Percentiles rank a stretch among this genome's conserved stretches.
Conservation (phyloP, 2,888 invertebrate species). For the Achlya flavicornis region DNA sequence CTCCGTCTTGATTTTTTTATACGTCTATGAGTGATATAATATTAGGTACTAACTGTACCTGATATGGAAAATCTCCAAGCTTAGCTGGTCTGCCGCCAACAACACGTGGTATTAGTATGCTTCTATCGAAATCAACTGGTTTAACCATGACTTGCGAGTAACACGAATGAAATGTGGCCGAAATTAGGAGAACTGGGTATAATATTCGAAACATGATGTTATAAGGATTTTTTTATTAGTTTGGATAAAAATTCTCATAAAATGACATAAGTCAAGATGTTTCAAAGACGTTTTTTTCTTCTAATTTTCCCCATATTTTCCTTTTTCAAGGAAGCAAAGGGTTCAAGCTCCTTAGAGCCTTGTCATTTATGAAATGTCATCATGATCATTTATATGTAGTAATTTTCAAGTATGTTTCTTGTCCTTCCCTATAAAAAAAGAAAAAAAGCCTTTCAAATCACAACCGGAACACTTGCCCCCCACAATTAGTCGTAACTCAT, state of each 20-base stretch:
- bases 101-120: neutral
- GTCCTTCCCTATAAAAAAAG: too few species aligned
- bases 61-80: conserved; percentile 9
- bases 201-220: neutral
- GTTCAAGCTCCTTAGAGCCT: too few species aligned
- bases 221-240: neutral
- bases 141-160: neutral
- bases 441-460: too few species aligned
- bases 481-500: too few species aligned
- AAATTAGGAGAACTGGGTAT: neutral
- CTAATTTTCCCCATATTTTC: too few species aligned
- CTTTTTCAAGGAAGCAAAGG: too few species aligned
- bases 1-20: too few species aligned
- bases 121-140: neutral
- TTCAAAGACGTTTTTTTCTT: neutral
- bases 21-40: too few species aligned
- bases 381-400: too few species aligned
- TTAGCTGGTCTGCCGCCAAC: conserved; percentile 2
- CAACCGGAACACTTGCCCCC: too few species aligned
- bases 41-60: neutral
- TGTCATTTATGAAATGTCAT: too few species aligned
- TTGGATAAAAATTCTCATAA: neutral
- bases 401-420: too few species aligned
- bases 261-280: neutral
- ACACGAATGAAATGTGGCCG: neutral